phyloP scores from a whole-genome alignment of 2,797 vertebrate species.

The Arctocebus calabarensis region DNA sequence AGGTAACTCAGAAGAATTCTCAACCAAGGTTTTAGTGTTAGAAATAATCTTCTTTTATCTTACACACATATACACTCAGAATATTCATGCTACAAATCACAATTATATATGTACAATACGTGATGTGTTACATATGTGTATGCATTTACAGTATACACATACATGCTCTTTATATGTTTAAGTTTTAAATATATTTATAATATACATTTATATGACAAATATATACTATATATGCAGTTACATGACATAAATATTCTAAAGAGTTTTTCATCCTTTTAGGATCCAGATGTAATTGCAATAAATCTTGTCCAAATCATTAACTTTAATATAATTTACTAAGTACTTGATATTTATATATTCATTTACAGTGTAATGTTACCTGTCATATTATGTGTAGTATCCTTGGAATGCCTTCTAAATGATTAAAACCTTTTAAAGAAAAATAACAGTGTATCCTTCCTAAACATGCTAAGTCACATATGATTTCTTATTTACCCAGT shows the following conservation, averaged over 20 bases:
- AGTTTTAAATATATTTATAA: too few relatives aligned
- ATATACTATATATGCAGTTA: neutral
- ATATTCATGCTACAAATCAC: neutral
- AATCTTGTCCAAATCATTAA: neutral
- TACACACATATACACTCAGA: neutral
- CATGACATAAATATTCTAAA: neutral
- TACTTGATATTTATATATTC: neutral
- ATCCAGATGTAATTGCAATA: neutral
- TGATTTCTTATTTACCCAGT: neutral
- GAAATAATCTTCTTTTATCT: slow-evolving; percentile 31
- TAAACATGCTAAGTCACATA: neutral
- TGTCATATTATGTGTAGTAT: neutral
- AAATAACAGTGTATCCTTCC: neutral
- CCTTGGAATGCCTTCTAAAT: slow-evolving; percentile 7
- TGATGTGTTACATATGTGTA: neutral
- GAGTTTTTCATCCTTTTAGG: slow-evolving; percentile 35
- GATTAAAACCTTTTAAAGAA: neutral
- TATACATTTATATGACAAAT: neutral
- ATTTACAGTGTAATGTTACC: neutral
- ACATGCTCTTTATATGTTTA: neutral
- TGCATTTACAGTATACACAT: neutral
- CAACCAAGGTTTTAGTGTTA: slow-evolving; percentile 38
- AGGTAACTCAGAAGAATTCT: slow-evolving; percentile 22
- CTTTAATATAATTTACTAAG: slow-evolving; percentile 34
- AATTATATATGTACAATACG: neutral